Evolutionary conservation across 2,113 vertebrate genomes (phyloP).

Genomic region (Carassius carassius): DNA sequence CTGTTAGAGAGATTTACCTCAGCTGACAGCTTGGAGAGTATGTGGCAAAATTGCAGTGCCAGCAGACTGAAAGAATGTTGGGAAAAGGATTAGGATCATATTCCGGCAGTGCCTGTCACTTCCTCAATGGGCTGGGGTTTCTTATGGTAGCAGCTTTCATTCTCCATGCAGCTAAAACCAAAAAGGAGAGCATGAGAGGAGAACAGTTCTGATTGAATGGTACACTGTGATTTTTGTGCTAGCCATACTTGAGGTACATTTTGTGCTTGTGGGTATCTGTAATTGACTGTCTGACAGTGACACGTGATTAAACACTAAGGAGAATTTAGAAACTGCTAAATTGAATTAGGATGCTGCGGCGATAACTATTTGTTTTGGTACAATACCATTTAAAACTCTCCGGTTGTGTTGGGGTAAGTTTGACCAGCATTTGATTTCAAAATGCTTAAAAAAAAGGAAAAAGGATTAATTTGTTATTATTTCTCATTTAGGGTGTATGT

Average conservation of each 20-base stretch:
- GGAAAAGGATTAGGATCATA: slow-evolving; percentile 95
- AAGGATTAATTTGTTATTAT: neutral
- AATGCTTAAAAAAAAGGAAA: neutral
- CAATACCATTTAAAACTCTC: neutral
- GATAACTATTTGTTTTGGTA: neutral
- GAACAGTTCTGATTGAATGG: slow-evolving; percentile 71
- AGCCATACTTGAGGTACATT: slow-evolving; percentile 58
- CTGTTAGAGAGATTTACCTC: slow-evolving; percentile 86
- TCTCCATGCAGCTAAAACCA: slow-evolving; percentile 74
- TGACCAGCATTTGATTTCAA: neutral
- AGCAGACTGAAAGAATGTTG: slow-evolving; percentile 83
- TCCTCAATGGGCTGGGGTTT: slow-evolving; percentile 83
- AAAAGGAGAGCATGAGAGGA: slow-evolving; percentile 59
- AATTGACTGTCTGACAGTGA: neutral
- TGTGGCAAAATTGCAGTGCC: slow-evolving; percentile 80
- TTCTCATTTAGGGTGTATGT: neutral
- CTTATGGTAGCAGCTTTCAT: slow-evolving; percentile 82
- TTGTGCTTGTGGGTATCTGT: slow-evolving; percentile 38
- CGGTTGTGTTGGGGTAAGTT: neutral
- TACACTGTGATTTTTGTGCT: slow-evolving; percentile 75
- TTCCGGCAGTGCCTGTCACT: slow-evolving; percentile 80
- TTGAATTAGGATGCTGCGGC: neutral
- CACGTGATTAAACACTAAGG: slow-evolving; percentile 16
- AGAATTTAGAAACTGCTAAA: neutral
- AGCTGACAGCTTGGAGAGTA: slow-evolving; percentile 84